These are phyloP conservation scores for Psammodynastes pulverulentus DNA, from an alignment of 2,113 vertebrate species.

Conservation along the genomic window DNA sequence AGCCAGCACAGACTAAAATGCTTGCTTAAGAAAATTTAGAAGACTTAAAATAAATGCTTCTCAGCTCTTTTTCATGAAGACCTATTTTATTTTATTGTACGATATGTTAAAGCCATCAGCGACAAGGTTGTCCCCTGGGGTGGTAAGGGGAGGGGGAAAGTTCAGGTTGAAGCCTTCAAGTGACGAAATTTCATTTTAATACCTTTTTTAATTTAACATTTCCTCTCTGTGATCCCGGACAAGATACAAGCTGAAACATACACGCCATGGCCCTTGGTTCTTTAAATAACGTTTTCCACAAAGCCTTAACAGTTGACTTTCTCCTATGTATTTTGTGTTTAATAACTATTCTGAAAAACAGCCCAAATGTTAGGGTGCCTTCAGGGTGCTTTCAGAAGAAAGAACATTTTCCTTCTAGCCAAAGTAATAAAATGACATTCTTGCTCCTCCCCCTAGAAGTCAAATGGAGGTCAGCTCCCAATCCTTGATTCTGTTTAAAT, in stretches of 20 bases:
- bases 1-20: not conserved
- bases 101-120: not conserved
- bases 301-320: constrained; percentile 51
- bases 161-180: not conserved
- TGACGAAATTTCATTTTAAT: not conserved
- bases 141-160: not conserved
- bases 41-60: not conserved
- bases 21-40: not conserved
- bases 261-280: constrained; percentile 3
- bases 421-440: constrained; percentile 84
- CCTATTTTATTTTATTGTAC: not conserved
- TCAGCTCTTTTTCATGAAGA: constrained; percentile 10
- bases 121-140: not conserved
- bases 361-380: constrained; percentile 67
- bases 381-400: constrained; percentile 70
- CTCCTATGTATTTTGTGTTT: constrained; percentile 50
- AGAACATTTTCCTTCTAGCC: constrained; percentile 79
- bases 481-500: constrained; percentile 86
- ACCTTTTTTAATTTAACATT: constrained; percentile 1
- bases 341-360: constrained; percentile 62
- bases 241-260: not conserved
- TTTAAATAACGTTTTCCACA: constrained; percentile 41
- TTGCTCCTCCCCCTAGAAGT: constrained; percentile 79
- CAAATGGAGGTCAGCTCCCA: constrained; percentile 81
- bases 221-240: not conserved